Conservation (phyloP, 2,113 vertebrate species). For the Gavia stellata region DNA sequence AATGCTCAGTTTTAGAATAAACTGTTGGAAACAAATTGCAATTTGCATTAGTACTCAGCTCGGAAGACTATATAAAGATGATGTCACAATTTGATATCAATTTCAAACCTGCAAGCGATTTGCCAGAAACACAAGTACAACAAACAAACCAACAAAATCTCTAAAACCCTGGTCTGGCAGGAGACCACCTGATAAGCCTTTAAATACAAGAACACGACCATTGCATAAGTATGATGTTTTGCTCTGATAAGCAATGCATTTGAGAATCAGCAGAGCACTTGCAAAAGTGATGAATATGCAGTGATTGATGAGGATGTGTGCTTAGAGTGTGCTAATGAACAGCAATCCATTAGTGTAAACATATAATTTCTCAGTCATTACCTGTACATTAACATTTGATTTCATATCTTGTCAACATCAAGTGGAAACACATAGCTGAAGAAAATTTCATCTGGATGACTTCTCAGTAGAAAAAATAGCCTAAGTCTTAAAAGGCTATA, state of each 20-base stretch:
- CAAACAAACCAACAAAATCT: neutral
- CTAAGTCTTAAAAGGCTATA: neutral
- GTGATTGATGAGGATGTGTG: neutral
- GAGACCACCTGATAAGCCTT: neutral
- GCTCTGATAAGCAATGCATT: neutral
- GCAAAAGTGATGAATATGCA: neutral
- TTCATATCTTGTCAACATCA: neutral
- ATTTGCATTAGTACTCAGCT: neutral
- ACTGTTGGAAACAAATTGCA: neutral
- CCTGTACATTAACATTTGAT: neutral
- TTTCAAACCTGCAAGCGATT: neutral
- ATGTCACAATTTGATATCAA: neutral
- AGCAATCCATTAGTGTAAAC: conserved; percentile 10
- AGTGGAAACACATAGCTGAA: neutral
- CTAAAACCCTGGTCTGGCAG: neutral
- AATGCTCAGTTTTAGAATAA: neutral
- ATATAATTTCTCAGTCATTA: conserved; percentile 28
- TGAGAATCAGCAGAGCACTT: neutral
- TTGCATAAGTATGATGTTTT: neutral
- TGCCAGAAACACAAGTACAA: neutral
- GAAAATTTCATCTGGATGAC: neutral
- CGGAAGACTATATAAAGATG: neutral
- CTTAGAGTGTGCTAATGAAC: neutral
- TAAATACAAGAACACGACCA: neutral
- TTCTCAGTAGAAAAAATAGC: neutral